Conservation (phyloP, 1,140 invertebrate species). For the Hylaeus anthracinus region DNA sequence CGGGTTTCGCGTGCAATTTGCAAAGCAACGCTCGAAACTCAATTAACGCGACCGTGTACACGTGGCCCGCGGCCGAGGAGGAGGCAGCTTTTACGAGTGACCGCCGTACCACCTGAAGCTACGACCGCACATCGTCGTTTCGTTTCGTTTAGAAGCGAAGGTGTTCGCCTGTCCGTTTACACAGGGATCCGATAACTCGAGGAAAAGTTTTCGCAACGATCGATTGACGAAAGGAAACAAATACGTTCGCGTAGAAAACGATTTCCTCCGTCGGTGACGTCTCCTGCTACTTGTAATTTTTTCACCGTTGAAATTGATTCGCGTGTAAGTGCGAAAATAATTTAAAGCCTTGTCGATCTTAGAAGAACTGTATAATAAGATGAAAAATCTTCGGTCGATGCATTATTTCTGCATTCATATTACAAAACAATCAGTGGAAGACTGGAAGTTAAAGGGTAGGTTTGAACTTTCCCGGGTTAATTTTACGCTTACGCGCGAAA, state of each 20-base stretch:
- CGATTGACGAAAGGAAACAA: slow-evolving; percentile 6
- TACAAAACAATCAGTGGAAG: too few species aligned
- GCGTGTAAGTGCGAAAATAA: too few species aligned
- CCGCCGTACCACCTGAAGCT: neutral
- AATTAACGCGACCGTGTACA: slow-evolving; percentile 52
- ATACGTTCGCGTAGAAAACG: slow-evolving; percentile 18
- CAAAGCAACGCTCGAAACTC: slow-evolving; percentile 55
- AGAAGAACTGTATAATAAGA: too few species aligned
- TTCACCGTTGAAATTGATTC: too few species aligned
- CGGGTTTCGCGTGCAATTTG: slow-evolving; percentile 30
- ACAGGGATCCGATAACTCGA: neutral
- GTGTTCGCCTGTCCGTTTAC: neutral
- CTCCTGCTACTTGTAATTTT: too few species aligned
- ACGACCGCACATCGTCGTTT: neutral
- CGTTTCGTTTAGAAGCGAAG: slow-evolving; percentile 11
- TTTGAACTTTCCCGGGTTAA: too few species aligned
- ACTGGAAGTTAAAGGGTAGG: too few species aligned
- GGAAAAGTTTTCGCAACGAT: neutral
- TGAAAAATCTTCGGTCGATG: too few species aligned
- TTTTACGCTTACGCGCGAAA: too few species aligned
- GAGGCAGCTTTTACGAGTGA: neutral
- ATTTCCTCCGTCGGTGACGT: too few species aligned
- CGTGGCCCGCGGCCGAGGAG: neutral
- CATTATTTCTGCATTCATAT: too few species aligned
- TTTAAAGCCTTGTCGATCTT: too few species aligned